Evolutionary conservation across 2,797 vertebrate species (phyloP).

Genomic region (Hoplostethus mediterraneus): DNA sequence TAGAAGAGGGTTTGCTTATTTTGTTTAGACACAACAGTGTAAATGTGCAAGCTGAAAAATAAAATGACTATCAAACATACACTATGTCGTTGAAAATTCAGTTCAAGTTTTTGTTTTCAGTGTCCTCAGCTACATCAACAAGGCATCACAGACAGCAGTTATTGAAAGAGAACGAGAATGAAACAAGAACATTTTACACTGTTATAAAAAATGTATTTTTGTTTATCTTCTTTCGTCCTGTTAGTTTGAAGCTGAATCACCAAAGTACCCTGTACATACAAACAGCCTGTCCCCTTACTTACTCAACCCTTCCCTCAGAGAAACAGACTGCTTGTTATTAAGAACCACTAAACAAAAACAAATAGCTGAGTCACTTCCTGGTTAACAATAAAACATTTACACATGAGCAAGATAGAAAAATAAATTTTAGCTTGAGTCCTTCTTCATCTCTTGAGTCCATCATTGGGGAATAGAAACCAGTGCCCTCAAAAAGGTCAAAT

Average conservation of each 20-base stretch:
- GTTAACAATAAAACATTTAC: constrained; percentile 56
- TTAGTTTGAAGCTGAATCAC: constrained; percentile 19
- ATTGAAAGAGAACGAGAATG: constrained; percentile 23
- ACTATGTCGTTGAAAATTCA: constrained; percentile 43
- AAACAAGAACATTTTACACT: constrained; percentile 52
- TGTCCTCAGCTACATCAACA: constrained; percentile 61
- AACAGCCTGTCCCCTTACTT: constrained; percentile 19
- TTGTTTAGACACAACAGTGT: constrained; percentile 69
- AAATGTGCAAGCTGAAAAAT: constrained; percentile 68
- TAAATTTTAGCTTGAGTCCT: constrained; percentile 61
- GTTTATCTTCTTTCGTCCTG: constrained; percentile 10
- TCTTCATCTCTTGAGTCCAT: constrained; percentile 31
- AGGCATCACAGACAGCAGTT: constrained; percentile 68
- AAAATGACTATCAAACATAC: constrained; percentile 59
- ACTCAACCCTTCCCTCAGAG: constrained; percentile 22
- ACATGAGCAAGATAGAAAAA: constrained; percentile 75
- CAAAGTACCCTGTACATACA: constrained; percentile 66
- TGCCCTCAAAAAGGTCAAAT: constrained; percentile 36
- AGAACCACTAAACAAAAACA: constrained; percentile 33
- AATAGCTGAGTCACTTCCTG: constrained; percentile 35
- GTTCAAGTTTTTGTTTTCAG: constrained; percentile 48
- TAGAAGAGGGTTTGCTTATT: constrained; percentile 52
- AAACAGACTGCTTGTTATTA: constrained; percentile 41
- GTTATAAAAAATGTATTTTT: constrained; percentile 41
- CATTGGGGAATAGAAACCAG: not conserved